These are phyloP conservation scores for Pachyramphus minor DNA, from an alignment of 2,113 vertebrate species.

Conservation along the genomic window DNA sequence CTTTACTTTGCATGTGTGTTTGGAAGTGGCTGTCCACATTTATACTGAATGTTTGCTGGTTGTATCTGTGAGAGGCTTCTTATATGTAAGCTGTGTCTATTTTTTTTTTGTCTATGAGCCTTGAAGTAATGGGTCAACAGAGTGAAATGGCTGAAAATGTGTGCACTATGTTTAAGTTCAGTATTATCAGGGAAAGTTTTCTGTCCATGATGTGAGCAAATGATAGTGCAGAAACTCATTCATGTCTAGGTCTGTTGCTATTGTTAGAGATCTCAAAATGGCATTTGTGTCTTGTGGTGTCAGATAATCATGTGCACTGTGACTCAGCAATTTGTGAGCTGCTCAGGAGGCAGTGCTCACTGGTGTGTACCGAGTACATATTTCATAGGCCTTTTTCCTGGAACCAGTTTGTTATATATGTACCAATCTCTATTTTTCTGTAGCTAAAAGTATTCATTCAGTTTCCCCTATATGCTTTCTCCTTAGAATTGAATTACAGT, in stretches of 20 bases:
- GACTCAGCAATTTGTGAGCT: slow-evolving; percentile 33
- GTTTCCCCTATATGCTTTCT: neutral
- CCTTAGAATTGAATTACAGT: neutral
- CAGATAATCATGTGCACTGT: neutral
- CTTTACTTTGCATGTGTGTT: neutral
- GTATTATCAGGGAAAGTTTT: neutral
- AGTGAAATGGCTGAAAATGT: neutral
- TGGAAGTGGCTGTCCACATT: neutral
- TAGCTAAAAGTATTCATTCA: neutral
- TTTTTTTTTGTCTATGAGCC: neutral
- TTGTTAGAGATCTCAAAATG: neutral
- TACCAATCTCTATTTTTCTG: fast-evolving
- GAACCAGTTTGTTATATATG: fast-evolving
- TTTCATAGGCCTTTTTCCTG: neutral
- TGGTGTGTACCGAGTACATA: neutral
- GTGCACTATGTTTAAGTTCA: fast-evolving
- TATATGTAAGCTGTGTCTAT: fast-evolving
- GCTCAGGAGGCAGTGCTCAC: neutral
- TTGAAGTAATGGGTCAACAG: neutral
- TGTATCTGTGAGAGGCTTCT: neutral
- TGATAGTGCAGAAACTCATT: neutral
- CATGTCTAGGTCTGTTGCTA: neutral
- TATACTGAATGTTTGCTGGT: neutral
- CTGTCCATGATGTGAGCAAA: neutral
- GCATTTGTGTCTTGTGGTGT: fast-evolving